phyloP scores from a whole-genome alignment of 2,797 vertebrate genomes.

The Anguilla anguilla region DNA sequence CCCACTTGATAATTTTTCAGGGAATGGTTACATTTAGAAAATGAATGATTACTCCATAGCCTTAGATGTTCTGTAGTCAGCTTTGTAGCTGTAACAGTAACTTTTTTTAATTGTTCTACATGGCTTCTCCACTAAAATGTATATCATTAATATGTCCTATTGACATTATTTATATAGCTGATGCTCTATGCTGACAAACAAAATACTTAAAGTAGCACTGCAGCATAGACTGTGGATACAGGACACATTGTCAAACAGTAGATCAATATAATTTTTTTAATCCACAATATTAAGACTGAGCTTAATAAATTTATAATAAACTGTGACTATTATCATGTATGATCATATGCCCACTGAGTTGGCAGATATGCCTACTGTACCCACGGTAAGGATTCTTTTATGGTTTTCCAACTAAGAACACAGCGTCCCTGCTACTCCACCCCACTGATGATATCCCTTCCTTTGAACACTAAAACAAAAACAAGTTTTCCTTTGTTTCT shows the following conservation, averaged over 20 bases:
- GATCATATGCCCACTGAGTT: not conserved
- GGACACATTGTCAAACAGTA: not conserved
- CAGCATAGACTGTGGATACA: not conserved
- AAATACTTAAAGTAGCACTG: not conserved
- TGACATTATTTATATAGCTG: not conserved
- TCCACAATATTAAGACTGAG: not conserved
- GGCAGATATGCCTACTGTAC: not conserved
- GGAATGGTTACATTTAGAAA: not conserved
- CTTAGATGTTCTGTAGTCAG: not conserved
- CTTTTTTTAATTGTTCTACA: not conserved
- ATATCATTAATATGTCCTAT: not conserved
- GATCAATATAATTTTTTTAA: not conserved
- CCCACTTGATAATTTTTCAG: not conserved
- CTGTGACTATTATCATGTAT: not conserved
- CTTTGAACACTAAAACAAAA: slow-evolving; percentile 21
- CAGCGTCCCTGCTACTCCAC: not conserved
- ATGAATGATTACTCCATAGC: not conserved
- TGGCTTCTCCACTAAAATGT: not conserved
- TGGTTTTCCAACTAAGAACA: not conserved
- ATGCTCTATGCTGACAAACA: not conserved
- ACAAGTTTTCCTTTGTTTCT: slow-evolving; percentile 7
- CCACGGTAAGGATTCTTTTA: not conserved
- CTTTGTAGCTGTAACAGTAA: not conserved
- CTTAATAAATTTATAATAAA: not conserved
- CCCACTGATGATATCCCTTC: slow-evolving; percentile 4